Evolutionary conservation across 2,888 invertebrate genomes (phyloP).

Genomic region (Oscheius sp.): DNA sequence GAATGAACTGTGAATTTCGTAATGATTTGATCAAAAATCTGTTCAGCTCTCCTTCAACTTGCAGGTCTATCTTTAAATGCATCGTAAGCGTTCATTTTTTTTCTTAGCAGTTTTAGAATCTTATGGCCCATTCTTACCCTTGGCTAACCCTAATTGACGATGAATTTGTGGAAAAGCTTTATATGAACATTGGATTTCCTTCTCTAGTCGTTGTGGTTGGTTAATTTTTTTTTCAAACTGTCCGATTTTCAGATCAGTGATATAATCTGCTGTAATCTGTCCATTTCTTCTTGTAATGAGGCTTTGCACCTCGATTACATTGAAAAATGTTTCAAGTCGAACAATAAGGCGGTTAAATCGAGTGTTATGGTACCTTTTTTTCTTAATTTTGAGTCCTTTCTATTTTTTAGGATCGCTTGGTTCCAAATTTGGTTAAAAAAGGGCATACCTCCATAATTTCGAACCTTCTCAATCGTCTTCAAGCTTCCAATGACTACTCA

Average conservation of each 20-base stretch:
- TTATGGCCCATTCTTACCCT: background rate
- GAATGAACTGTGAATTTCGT: slow-evolving; percentile 41
- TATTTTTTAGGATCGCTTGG: slow-evolving; percentile 21
- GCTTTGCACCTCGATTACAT: slow-evolving; percentile 7
- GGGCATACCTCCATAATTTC: background rate
- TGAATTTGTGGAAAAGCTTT: slow-evolving; percentile 33
- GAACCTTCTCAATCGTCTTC: background rate
- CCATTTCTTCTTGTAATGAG: background rate
- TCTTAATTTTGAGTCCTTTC: slow-evolving; percentile 1
- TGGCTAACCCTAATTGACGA: background rate
- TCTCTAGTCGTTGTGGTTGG: slow-evolving; percentile 35
- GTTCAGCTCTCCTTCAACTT: slow-evolving; percentile 33
- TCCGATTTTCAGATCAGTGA: slow-evolving; percentile 32
- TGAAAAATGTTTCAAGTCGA: background rate
- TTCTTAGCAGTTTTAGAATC: slow-evolving; percentile 1
- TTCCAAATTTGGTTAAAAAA: slow-evolving; percentile 20
- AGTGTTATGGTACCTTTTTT: slow-evolving; percentile 22
- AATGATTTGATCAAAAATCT: slow-evolving; percentile 37
- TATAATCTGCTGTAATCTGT: slow-evolving; percentile 34
- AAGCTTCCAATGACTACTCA: background rate
- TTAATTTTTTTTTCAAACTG: background rate
- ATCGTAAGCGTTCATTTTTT: slow-evolving; percentile 33
- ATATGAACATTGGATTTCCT: slow-evolving; percentile 30
- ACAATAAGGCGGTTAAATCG: background rate
- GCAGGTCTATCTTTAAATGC: slow-evolving; percentile 43